Conservation (phyloP, 53 echinoderm and acorn worm genomes). For the Holothuria scabra region DNA sequence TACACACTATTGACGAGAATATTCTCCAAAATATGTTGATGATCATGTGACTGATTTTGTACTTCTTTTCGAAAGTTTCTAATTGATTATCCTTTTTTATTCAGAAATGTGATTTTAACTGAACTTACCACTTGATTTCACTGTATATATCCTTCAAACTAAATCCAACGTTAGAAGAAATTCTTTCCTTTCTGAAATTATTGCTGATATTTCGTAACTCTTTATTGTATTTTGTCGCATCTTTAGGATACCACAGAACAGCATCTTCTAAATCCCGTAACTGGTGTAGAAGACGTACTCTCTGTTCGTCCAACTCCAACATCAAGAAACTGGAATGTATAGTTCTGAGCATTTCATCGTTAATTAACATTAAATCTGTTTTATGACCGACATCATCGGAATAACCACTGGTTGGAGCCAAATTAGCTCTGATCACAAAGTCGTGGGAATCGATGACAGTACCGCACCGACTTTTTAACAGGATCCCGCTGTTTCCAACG, state of each 20-base stretch:
- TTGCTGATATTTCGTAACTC: background rate
- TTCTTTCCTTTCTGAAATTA: background rate
- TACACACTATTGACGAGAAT: too few relatives aligned
- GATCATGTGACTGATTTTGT: too few relatives aligned
- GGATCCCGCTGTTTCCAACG: background rate
- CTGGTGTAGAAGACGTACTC: background rate
- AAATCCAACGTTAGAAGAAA: background rate
- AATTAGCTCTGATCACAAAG: slow-evolving; percentile 4
- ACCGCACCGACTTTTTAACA: background rate
- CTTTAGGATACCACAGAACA: background rate
- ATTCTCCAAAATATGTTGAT: too few relatives aligned
- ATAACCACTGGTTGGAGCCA: background rate
- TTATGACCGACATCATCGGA: background rate
- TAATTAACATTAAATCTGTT: slow-evolving; percentile 10
- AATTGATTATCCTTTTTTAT: too few relatives aligned
- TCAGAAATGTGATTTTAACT: too few relatives aligned
- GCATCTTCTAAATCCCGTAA: background rate
- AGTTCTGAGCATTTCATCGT: too few relatives aligned
- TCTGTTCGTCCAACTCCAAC: background rate
- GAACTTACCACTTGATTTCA: background rate
- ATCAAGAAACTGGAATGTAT: background rate
- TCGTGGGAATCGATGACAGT: background rate
- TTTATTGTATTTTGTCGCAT: background rate
- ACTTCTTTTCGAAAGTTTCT: too few relatives aligned
- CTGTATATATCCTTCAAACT: background rate